These are phyloP conservation scores for Seira musarum DNA, from an alignment of 2,888 invertebrate species.

Conservation along the genomic window DNA sequence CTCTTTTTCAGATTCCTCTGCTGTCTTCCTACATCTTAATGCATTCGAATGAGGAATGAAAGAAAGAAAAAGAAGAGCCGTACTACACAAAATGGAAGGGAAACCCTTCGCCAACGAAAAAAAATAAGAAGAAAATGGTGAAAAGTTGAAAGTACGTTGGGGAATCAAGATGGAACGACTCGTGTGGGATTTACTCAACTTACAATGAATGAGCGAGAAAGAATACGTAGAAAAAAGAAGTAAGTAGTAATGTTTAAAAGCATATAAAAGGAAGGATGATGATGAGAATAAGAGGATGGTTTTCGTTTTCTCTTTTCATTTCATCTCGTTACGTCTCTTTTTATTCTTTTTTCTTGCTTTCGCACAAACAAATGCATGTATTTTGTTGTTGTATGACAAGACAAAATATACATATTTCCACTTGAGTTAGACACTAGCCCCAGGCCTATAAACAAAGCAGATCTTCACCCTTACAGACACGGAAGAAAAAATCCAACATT, in stretches of 20 bases:
- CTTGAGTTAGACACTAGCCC: neutral
- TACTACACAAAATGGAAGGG: neutral
- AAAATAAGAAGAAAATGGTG: slow-evolving; percentile 55
- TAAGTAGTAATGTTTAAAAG: slow-evolving; percentile 38
- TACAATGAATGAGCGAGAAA: slow-evolving; percentile 40
- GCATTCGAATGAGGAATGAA: slow-evolving; percentile 33
- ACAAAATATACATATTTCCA: neutral
- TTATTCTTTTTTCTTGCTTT: neutral
- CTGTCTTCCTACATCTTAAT: no score
- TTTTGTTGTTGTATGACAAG: neutral
- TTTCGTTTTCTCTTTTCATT: slow-evolving; percentile 35
- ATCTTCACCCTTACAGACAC: slow-evolving; percentile 37
- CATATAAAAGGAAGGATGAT: slow-evolving; percentile 32
- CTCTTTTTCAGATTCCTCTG: no score
- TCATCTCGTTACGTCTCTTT: slow-evolving; percentile 23
- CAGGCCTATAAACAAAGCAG: no score
- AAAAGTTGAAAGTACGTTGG: slow-evolving; percentile 62
- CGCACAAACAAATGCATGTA: neutral
- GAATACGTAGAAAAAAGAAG: slow-evolving; percentile 20
- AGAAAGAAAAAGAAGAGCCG: slow-evolving; percentile 26
- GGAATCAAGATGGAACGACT: slow-evolving; percentile 62
- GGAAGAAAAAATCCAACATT: slow-evolving; percentile 40
- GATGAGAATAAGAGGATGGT: slow-evolving; percentile 21
- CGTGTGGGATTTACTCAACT: slow-evolving; percentile 62
- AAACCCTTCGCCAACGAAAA: no score